Base-by-base conservation (phyloP, 2,888 invertebrate species). In the Oscheius sp. region DNA sequence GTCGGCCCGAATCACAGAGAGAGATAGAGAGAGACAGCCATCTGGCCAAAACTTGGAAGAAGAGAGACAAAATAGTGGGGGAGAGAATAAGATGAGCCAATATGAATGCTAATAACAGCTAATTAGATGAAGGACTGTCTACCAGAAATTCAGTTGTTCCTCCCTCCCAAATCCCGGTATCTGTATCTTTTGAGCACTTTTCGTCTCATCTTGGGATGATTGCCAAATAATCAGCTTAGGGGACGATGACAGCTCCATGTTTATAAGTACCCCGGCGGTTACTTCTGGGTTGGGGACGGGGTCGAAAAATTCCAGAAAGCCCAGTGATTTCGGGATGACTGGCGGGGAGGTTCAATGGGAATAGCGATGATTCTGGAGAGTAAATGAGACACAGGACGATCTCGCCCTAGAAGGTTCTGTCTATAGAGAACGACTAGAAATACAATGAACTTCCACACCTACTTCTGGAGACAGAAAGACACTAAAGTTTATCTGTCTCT, bases 11-110 rank as follows among this genome's bases (percentile, higher is more conserved):
- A 33, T 13, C 29, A 11, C 58, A 13, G n/a, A 53, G 53, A 21
- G 21, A 21, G 21, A 21, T 0, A 21, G 21, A 21, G 21, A 21
- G 21, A 53, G 53, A 11, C 68, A 63, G 68, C 68, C 68, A 68
- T 68, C 55, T 68, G 68, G 48, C 65, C 33, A 2, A 63, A 65
- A 65, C 65, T 65, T 65, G 37, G 29, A 21, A 32, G 9, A 7
- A 21, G 63, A 42, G 62, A 62, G 42, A 63, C 35, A 63, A 11
- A 47, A 42, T 7, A 50, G 21, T 42, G 42, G 42, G 32, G 33
- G 42, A n/a, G 2, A 47, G 47, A 62, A 2, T 37, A 62, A 53
- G 53, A 29, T 29, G 53, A 53, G 53, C n/a, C 53, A 29, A 21
- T 53, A 2, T 4, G 53, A 53, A 21, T 7, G 11, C 11, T 53